Conservation (phyloP, 1,140 invertebrate species). For the Hypothenemus hampei region DNA sequence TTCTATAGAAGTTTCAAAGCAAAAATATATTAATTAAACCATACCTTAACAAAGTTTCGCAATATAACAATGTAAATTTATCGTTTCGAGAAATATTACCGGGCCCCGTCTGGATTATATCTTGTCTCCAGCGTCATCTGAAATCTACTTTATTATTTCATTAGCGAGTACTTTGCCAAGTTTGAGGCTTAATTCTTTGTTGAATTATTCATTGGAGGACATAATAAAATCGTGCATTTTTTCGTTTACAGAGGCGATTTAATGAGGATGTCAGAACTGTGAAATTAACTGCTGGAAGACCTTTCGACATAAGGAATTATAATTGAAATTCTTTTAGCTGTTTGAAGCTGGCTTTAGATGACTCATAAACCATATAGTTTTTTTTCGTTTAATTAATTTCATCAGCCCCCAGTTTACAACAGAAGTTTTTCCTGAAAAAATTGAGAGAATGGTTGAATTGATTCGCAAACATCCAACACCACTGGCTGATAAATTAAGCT, state of each 20-base stretch:
- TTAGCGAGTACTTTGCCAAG: slow-evolving; percentile 30
- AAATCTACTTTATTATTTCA: slow-evolving; percentile 35
- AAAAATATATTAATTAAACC: background rate
- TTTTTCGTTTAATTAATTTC: background rate
- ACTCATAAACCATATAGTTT: background rate
- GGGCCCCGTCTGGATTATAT: background rate
- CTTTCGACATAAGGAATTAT: slow-evolving; percentile 1
- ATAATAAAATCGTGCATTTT: slow-evolving; percentile 31
- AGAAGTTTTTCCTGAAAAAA: background rate
- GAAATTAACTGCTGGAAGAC: slow-evolving; percentile 8
- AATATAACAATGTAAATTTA: too few species aligned
- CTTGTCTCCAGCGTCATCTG: slow-evolving; percentile 7
- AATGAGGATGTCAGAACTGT: slow-evolving; percentile 23
- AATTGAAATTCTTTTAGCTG: slow-evolving; percentile 4
- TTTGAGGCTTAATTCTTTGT: slow-evolving; percentile 24
- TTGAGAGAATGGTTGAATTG: background rate
- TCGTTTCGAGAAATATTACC: too few species aligned
- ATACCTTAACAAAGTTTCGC: background rate
- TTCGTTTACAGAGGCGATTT: slow-evolving; percentile 26
- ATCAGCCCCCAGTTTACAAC: background rate
- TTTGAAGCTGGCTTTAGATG: too few species aligned
- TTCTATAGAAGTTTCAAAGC: background rate
- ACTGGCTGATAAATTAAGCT: too few species aligned
- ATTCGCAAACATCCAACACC: background rate
- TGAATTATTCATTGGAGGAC: slow-evolving; percentile 31